phyloP scores from a whole-genome alignment of 2,797 vertebrate species.

The Vipera ursinii region DNA sequence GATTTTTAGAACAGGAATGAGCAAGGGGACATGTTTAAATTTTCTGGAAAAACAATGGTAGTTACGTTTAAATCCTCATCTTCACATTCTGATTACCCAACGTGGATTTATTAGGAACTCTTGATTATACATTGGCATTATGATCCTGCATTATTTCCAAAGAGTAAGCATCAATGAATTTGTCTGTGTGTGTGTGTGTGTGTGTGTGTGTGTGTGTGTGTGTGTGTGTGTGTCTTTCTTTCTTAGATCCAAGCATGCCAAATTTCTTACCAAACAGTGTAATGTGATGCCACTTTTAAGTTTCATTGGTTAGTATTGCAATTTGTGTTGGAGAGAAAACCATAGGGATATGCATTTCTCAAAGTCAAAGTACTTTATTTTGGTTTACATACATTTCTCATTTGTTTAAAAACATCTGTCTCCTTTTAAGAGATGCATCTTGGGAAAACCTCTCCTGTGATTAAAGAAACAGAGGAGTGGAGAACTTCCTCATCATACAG shows the following conservation, averaged over 20 bases:
- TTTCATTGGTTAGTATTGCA: background rate
- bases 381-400: background rate
- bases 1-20: background rate
- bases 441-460: background rate
- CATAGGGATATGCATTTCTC: background rate
- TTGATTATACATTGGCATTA: background rate
- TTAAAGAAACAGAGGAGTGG: background rate
- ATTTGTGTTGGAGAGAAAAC: background rate
- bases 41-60: background rate
- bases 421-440: background rate
- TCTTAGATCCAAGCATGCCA: background rate
- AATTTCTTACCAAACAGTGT: background rate
- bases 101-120: background rate
- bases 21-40: background rate
- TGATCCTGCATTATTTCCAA: background rate
- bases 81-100: background rate
- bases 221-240: background rate
- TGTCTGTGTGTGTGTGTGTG: no score
- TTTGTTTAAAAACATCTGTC: slow-evolving; percentile 21
- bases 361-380: background rate
- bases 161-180: background rate
- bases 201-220: no score
- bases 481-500: background rate
- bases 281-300: background rate
- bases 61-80: background rate